phyloP scores from a whole-genome alignment of 2,888 invertebrate species.

The Apamea crenata region DNA sequence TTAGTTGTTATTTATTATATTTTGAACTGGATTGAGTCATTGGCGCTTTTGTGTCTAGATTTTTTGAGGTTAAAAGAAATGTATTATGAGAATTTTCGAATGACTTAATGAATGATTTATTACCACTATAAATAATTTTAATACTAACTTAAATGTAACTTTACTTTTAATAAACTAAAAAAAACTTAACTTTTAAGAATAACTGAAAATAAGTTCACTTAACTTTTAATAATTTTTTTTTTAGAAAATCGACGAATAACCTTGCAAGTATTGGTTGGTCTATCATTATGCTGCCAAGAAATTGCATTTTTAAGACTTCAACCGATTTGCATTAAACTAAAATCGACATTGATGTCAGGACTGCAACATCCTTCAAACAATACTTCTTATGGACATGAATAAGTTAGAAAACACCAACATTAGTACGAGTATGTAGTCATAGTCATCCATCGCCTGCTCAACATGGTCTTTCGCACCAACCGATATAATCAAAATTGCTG shows the following conservation, averaged over 20 bases:
- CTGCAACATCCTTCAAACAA: background rate
- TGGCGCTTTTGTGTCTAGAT: background rate
- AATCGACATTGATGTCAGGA: background rate
- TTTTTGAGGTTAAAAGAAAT: background rate
- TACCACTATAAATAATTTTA: too few relatives aligned
- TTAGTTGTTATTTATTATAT: slow-evolving; percentile 28
- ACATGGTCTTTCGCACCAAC: background rate
- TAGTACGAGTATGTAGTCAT: too few relatives aligned
- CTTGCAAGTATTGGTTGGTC: background rate
- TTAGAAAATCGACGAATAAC: background rate
- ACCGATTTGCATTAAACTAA: background rate
- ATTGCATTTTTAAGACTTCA: background rate
- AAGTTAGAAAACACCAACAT: background rate
- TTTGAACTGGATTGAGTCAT: slow-evolving; percentile 11
- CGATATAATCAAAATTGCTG: background rate
- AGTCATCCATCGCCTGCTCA: background rate
- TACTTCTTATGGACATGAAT: background rate
- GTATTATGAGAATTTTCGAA: background rate
- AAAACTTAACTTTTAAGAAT: too few relatives aligned
- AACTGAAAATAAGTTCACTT: background rate
- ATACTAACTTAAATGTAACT: too few relatives aligned
- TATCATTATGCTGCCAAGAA: background rate
- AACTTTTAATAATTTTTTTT: background rate
- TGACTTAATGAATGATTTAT: background rate
- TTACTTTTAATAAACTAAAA: too few relatives aligned